A percentile compares a stretch with the other conserved stretches of the same genome.
Conservation (phyloP, 2,113 vertebrate species). For the Cyanistes caeruleus region DNA sequence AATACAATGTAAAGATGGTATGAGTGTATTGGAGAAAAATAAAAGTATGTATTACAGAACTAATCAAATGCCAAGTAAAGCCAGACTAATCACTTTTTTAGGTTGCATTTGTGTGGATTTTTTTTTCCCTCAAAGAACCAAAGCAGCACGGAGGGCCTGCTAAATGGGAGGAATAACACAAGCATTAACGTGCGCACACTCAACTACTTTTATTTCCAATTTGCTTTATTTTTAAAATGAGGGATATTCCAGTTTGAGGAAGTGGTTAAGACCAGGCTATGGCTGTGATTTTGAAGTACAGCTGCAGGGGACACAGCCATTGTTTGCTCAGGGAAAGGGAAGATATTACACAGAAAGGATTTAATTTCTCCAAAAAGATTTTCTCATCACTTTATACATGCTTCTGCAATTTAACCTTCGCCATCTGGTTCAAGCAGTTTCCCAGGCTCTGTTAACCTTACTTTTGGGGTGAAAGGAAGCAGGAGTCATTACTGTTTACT, state of each 20-base stretch:
- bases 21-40: neutral
- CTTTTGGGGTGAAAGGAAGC: neutral
- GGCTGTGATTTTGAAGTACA: neutral
- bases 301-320: neutral
- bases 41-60: constrained; percentile 23
- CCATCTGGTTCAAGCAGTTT: constrained; percentile 24
- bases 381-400: neutral
- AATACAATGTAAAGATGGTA: constrained; percentile 4
- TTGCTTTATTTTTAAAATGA: neutral
- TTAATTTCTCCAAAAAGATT: constrained; percentile 5
- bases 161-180: neutral
- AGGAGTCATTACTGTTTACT: neutral
- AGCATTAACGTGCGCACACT: fast-evolving
- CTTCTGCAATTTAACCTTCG: neutral
- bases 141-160: neutral
- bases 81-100: neutral
- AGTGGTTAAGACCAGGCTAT: neutral
- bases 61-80: neutral
- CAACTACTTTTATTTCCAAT: neutral
- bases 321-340: neutral
- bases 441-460: constrained; percentile 16
- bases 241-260: neutral
- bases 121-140: neutral
- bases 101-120: neutral
- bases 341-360: neutral